Conservation (phyloP, 2,113 vertebrate genomes). For the Zingel zingel region DNA sequence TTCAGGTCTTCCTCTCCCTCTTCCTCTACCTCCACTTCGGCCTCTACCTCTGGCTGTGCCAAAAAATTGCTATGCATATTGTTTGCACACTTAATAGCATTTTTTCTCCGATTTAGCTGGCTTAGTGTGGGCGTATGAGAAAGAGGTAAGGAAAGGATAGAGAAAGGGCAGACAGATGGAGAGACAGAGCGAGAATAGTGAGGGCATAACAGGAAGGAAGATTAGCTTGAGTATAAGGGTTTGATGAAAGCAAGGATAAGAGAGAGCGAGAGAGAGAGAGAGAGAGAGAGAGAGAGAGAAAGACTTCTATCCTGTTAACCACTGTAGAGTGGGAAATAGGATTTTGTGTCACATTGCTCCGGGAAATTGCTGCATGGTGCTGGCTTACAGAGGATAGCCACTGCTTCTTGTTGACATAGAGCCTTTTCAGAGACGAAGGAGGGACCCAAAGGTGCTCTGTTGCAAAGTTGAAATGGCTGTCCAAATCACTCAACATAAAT, state of each 20-base stretch:
- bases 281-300: constrained; percentile 6
- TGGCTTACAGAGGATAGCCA: constrained; percentile 56
- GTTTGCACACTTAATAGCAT: constrained; percentile 5
- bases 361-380: constrained; percentile 61
- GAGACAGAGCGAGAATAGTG: constrained; percentile 12
- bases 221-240: constrained; percentile 42
- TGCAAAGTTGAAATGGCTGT: constrained; percentile 34
- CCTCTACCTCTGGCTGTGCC: no score
- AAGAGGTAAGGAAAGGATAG: constrained; percentile 10
- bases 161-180: background rate
- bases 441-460: constrained; percentile 39
- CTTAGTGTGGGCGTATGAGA: background rate
- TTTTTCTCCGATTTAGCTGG: constrained; percentile 9
- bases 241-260: constrained; percentile 22
- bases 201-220: constrained; percentile 30
- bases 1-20: no score
- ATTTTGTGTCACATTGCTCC: constrained; percentile 71
- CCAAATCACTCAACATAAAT: constrained; percentile 43
- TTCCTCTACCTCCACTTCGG: no score
- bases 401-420: constrained; percentile 63
- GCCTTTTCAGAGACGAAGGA: constrained; percentile 51
- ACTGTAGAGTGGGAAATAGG: constrained; percentile 71
- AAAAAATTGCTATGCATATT: background rate
- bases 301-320: constrained; percentile 66
- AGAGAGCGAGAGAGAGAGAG: background rate